Percentiles rank a stretch among this genome's conserved stretches.
Evolutionary conservation across 23 tunicate genomes (phyloP).

Genomic region (Oikopleura dioica): DNA sequence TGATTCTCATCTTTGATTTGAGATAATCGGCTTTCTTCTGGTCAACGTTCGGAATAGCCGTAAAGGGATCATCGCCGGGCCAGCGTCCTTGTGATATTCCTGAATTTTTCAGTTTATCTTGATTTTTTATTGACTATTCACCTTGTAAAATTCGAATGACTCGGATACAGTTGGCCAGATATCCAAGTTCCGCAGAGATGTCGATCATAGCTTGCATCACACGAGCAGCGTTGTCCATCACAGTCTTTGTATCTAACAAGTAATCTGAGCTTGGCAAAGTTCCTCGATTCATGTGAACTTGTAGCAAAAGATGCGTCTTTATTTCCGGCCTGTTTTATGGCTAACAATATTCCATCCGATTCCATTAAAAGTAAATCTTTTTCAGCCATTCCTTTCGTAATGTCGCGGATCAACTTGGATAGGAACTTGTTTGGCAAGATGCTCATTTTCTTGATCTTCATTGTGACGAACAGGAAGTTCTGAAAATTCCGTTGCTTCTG

Average conservation of each 20-base stretch:
- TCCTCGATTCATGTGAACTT: constrained; percentile 59
- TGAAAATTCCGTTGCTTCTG: constrained; percentile 51
- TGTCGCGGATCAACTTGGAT: not conserved
- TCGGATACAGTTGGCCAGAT: not conserved
- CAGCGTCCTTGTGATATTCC: not conserved
- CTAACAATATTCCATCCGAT: too few species aligned
- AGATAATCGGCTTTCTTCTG: not conserved
- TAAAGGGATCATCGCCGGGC: not conserved
- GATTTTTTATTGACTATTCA: not conserved
- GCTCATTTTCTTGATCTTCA: constrained; percentile 70
- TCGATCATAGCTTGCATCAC: constrained; percentile 36
- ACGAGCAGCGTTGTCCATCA: constrained; percentile 74
- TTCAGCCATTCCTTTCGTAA: too few species aligned
- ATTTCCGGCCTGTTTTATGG: constrained; percentile 46
- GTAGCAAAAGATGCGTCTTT: constrained; percentile 40
- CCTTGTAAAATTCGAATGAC: not conserved
- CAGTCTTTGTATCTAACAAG: constrained; percentile 64
- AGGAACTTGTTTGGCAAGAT: not conserved
- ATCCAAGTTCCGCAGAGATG: not conserved
- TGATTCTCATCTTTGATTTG: not conserved
- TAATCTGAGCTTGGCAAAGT: constrained; percentile 76
- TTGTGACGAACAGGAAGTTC: constrained; percentile 85
- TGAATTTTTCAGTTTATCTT: not conserved
- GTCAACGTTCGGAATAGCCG: not conserved
- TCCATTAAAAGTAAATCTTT: too few species aligned